Percentiles rank a stretch among this genome's conserved stretches.
phyloP scores from a whole-genome alignment of 2,888 invertebrate genomes.

The Xestia ashworthii region DNA sequence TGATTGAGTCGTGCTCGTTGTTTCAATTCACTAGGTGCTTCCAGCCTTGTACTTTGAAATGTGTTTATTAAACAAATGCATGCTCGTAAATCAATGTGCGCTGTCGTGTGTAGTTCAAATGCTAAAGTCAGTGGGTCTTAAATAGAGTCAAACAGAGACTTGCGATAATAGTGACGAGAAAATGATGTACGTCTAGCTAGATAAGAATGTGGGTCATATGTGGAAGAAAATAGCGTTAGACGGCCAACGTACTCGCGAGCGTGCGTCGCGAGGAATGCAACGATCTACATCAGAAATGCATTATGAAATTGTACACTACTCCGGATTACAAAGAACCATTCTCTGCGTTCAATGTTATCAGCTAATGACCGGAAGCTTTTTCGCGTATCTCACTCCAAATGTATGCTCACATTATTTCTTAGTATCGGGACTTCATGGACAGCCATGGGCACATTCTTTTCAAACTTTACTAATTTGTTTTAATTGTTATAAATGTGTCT shows the following conservation, averaged over 20 bases:
- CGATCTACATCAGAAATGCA: constrained; percentile 76
- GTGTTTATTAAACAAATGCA: constrained; percentile 24
- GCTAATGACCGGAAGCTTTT: constrained; percentile 66
- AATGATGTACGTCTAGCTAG: constrained; percentile 75
- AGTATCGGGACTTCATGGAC: constrained; percentile 13
- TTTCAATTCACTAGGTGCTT: background rate
- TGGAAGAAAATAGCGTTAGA: constrained; percentile 75
- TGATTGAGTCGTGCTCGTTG: background rate
- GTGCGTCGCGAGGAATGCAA: constrained; percentile 72
- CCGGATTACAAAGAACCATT: constrained; percentile 48
- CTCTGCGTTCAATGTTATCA: constrained; percentile 57
- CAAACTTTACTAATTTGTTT: background rate
- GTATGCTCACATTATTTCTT: constrained; percentile 23
- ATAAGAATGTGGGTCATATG: constrained; percentile 85
- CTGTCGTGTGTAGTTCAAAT: constrained; percentile 55
- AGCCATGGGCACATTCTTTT: background rate
- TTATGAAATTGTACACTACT: constrained; percentile 68
- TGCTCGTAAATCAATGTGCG: constrained; percentile 27
- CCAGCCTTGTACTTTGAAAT: constrained; percentile 41
- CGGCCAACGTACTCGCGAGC: constrained; percentile 66
- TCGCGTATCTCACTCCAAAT: constrained; percentile 47
- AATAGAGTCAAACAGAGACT: constrained; percentile 61
- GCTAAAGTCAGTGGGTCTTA: constrained; percentile 61
- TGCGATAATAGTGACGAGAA: constrained; percentile 72
- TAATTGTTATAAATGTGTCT: background rate